Evolutionary conservation across 2,888 invertebrate genomes (phyloP), one percentile per base, ranked within the genome.

Genomic region (Microplitis deprimator): DNA sequence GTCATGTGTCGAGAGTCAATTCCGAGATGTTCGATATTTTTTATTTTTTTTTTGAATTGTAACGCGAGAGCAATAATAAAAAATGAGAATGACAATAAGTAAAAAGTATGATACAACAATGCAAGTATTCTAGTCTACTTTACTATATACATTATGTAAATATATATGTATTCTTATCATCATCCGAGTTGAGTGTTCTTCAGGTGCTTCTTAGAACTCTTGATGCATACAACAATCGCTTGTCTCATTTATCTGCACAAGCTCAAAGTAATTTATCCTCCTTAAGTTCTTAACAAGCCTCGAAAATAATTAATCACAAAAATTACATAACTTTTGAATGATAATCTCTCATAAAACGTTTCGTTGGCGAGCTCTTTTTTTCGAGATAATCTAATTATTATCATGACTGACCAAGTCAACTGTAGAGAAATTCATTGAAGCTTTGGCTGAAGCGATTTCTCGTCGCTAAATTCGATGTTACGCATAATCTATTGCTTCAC

Each of bases 131-230:
- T 50, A 13, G 50, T 50, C 50, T 50, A 50, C 7, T 50, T 13
- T 50, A 50, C 10, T 50, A 50, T 50, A 50, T 13, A 13, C 50
- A 5, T 50, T 50, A 10, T 50, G 50, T 13, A 13, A 13, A 50
- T 50, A 50, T 13, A 50, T 50, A 50, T 50, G 50, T 10, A 50
- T 50, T 50, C 50, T 50, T 50, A 50, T 50, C 50, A 50, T 69
- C 61, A 50, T 16, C 40, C 38, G 64, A 40, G 38, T 40, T 50
- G 17, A 67, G 59, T 69, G 60, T n/a, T 74, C 60, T 75, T 75
- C 73, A 73, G 59, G 64, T 60, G 68, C 41, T 72, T 72, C 71
- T 29, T 39, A 72, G 68, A 68, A 68, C 50, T 62, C 38, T 72
- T 70, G 29, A 29, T 29, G 29, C 29, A 29, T 13, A 38, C 62